phyloP scores from a whole-genome alignment of 2,113 vertebrate genomes.

The Synodontis membranacea region DNA sequence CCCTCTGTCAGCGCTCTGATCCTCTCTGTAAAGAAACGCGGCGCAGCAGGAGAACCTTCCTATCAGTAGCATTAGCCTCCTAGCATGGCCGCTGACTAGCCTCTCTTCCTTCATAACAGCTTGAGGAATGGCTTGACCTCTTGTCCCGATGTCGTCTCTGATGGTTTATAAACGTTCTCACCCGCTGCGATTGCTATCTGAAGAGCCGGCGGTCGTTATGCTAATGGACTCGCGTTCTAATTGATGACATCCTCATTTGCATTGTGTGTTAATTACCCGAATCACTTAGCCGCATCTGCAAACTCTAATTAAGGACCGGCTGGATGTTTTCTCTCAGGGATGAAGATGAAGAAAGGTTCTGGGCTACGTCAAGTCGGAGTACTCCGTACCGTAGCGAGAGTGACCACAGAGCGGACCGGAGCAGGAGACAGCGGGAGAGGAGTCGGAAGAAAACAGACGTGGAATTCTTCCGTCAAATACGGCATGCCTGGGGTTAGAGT shows the following conservation, averaged over 20 bases:
- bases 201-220: constrained; percentile 67
- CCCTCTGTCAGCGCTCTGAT: not conserved
- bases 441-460: not conserved
- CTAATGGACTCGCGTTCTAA: constrained; percentile 75
- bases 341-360: constrained; percentile 42
- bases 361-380: constrained; percentile 24
- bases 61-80: not conserved
- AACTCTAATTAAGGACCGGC: constrained; percentile 64
- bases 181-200: constrained; percentile 63
- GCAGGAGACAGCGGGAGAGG: not conserved
- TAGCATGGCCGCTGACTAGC: not conserved
- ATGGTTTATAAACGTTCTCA: constrained; percentile 66
- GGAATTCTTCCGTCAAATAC: not conserved
- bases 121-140: constrained; percentile 65
- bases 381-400: not conserved
- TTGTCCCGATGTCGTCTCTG: constrained; percentile 47
- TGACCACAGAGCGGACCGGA: not conserved
- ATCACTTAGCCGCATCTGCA: constrained; percentile 67
- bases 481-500: not conserved
- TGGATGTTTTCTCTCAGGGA: constrained; percentile 50
- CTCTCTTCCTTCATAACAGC: constrained; percentile 42
- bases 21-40: not conserved
- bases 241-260: constrained; percentile 73
- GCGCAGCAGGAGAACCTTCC: not conserved
- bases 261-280: constrained; percentile 72